phyloP scores from a whole-genome alignment of 92 coral and sea anemone genomes.

The Pocillopora meandrina region DNA sequence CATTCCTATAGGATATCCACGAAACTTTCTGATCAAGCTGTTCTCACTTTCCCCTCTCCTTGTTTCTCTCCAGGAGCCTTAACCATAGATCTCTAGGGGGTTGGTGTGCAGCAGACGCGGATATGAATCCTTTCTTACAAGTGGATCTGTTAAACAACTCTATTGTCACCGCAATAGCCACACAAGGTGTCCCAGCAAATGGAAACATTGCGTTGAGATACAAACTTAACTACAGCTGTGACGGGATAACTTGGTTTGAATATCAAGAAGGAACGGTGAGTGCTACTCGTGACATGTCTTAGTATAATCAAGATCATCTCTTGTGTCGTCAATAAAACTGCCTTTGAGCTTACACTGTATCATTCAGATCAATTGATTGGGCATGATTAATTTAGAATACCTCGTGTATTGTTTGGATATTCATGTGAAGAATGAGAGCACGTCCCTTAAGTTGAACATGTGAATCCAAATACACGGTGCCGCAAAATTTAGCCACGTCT shows the following conservation, averaged over 20 bases:
- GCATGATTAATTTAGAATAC: too few species aligned
- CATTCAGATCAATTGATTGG: too few species aligned
- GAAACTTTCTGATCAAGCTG: background rate
- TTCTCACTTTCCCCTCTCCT: background rate
- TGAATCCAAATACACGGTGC: too few species aligned
- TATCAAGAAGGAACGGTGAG: slow-evolving; percentile 54
- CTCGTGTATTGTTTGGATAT: too few species aligned
- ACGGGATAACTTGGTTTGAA: slow-evolving; percentile 58
- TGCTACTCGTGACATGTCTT: background rate
- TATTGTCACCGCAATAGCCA: slow-evolving; percentile 54
- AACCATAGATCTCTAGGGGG: slow-evolving; percentile 48
- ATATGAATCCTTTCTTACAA: slow-evolving; percentile 57
- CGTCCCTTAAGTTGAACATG: too few species aligned
- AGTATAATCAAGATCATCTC: too few species aligned
- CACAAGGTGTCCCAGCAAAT: slow-evolving; percentile 60
- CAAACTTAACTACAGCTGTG: slow-evolving; percentile 68
- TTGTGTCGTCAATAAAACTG: too few species aligned
- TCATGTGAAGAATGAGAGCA: too few species aligned
- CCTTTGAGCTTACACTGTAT: too few species aligned
- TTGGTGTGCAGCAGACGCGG: slow-evolving; percentile 59
- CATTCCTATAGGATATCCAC: too few species aligned
- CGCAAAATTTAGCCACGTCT: too few species aligned
- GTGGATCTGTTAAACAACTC: slow-evolving; percentile 50
- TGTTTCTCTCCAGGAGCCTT: slow-evolving; percentile 13
- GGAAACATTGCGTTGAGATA: slow-evolving; percentile 53